phyloP scores from a whole-genome alignment of 2,888 invertebrate species.

The Rhyacophila evoluta region DNA sequence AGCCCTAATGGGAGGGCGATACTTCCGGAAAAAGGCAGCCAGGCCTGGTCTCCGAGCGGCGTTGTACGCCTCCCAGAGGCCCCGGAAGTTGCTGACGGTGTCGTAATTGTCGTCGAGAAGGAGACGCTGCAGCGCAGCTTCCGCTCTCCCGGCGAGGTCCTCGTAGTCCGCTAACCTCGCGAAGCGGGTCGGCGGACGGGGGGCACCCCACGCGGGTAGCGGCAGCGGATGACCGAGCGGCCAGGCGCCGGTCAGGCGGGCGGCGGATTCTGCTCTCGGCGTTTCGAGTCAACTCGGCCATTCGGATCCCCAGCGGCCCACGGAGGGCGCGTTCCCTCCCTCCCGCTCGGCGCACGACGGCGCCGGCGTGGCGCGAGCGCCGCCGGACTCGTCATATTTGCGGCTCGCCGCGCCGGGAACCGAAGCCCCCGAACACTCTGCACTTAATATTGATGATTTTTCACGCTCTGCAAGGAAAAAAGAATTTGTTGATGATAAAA shows the following conservation, averaged over 20 bases:
- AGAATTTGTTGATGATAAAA: too few relatives aligned
- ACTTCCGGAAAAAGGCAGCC: slow-evolving; percentile 77
- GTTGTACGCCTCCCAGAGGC: slow-evolving; percentile 76
- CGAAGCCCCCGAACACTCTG: slow-evolving; percentile 75
- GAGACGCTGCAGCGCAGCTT: slow-evolving; percentile 82
- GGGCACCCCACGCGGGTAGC: slow-evolving; percentile 65
- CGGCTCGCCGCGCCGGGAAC: slow-evolving; percentile 68
- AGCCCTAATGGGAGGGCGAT: slow-evolving; percentile 81
- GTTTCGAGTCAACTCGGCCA: slow-evolving; percentile 98
- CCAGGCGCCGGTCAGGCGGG: slow-evolving; percentile 58
- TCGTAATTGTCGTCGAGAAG: slow-evolving; percentile 90
- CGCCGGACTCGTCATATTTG: slow-evolving; percentile 58
- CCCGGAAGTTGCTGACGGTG: slow-evolving; percentile 87
- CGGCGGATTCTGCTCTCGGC: slow-evolving; percentile 66
- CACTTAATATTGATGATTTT: slow-evolving; percentile 75
- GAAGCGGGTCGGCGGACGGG: slow-evolving; percentile 63
- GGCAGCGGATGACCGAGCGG: slow-evolving; percentile 66
- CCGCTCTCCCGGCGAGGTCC: slow-evolving; percentile 82
- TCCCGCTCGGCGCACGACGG: slow-evolving; percentile 68
- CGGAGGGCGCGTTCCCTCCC: slow-evolving; percentile 78
- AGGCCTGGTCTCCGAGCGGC: slow-evolving; percentile 78
- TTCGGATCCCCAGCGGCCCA: slow-evolving; percentile 92
- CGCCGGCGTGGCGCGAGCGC: slow-evolving; percentile 62
- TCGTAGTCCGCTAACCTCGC: slow-evolving; percentile 73
- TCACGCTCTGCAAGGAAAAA: slow-evolving; percentile 76